Conservation (phyloP, 1,140 invertebrate species). For the Muscidifurax raptorellus region DNA sequence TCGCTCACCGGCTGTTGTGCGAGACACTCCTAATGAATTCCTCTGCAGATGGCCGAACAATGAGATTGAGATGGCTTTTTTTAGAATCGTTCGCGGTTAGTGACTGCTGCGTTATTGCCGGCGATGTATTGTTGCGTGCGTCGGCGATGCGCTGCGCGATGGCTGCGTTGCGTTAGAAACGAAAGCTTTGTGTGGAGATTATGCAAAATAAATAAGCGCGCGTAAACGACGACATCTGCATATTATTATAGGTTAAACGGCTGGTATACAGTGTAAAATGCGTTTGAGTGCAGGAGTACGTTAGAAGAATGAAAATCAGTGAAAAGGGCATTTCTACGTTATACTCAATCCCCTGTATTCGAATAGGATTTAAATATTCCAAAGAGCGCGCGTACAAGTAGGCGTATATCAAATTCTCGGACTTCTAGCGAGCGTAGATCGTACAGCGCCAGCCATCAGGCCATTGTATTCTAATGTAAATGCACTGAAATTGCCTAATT, state of each 20-base stretch:
- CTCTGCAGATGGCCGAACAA: neutral
- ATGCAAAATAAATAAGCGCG: neutral
- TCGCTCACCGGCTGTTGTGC: neutral
- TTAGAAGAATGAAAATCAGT: neutral
- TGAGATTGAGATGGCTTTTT: neutral
- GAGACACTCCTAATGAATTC: neutral
- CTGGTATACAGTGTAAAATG: neutral
- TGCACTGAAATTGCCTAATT: constrained; percentile 13
- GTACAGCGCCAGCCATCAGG: neutral
- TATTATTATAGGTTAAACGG: neutral
- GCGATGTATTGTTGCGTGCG: neutral
- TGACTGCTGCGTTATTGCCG: neutral
- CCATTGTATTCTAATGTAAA: constrained; percentile 30
- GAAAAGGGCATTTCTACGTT: constrained; percentile 16
- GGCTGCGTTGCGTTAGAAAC: too few species aligned
- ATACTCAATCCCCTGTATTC: neutral
- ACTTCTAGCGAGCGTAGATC: neutral
- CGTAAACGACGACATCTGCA: neutral
- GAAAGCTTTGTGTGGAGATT: neutral
- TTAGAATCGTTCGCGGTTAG: neutral
- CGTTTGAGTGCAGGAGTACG: neutral
- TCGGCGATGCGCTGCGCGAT: neutral
- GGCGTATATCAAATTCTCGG: constrained; percentile 18
- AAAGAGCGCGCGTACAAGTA: constrained; percentile 2
- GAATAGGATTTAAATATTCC: neutral